Evolutionary conservation across 2,888 invertebrate genomes (phyloP), one percentile per base, ranked within the genome.

Genomic region (Noctua comes): DNA sequence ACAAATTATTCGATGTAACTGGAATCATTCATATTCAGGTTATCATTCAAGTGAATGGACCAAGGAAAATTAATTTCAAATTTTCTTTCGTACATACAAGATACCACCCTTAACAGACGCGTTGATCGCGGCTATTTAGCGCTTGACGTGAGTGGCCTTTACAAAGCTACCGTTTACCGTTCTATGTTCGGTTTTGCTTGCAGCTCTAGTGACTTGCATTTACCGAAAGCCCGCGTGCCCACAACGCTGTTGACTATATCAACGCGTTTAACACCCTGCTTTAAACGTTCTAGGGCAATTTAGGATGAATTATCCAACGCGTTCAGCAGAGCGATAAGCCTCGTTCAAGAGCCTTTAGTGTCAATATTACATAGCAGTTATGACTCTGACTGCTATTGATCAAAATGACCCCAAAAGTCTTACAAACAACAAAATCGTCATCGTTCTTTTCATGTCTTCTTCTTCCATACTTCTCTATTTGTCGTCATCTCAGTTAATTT

Each of bases 161-260:
- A 10, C 27, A 54, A 54, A 68, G 27, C 24, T n/a, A n/a, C 62
- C 6, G 7, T n/a, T n/a, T n/a, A n/a, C n/a, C n/a, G n/a, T n/a
- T n/a, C n/a, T n/a, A 21, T 21, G 16, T 73, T 78, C 36, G 62
- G 36, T 62, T 80, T 81, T 24, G 21, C 18, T 62, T 62, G 18
- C 31, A 75, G 18, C 72, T 48, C 7, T 18, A 51, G 40, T 18
- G 31, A 27, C 11, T 40, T 70, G 21, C 40, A 80, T 48, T 70
- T 48, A 31, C n/a, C 5, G 16, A 21, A 21, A 77, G 11, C 8
- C 46, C 5, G 8, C n/a, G 21, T 71, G 21, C 2, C 59, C 59
- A n/a, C 51, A 72, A 43, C 24, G 6, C 16, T 21, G 24, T 16
- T 73, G 40, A 36, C 31, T 62, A 62, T 21, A 72, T 51, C 31